Base-by-base conservation (phyloP, 2,113 vertebrate genomes). In the Ctenomys sociabilis region DNA sequence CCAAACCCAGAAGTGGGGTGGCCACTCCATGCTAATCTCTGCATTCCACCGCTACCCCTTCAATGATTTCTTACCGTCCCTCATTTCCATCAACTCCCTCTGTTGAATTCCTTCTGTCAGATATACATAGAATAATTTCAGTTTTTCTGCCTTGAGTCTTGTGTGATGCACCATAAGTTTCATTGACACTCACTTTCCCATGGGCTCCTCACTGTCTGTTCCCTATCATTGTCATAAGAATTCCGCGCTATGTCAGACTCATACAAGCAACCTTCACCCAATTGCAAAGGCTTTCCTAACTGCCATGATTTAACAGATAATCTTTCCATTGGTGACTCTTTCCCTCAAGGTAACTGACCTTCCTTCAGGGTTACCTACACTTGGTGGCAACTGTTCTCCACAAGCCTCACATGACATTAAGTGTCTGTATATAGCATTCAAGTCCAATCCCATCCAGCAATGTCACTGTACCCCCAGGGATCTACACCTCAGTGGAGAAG, bases 401-500 rank as follows among this genome's bases (percentile, higher is more conserved):
- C 93, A 97, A 96, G 72, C 66, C 54, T 98, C 97, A 86, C 9
- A 40, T 95, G 88, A 95, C 95, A 92, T 97, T 68, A 30, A 89
- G 93, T 64, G 80, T 63, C 96, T 1, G 97, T 96, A 97, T 96
- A 94, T 96, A 98, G 85, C 96, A 97, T 13, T 9, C n/a, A 72
- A 45, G 93, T 96, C 95, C 94, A 84, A 95, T 96, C 97, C 92
- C 95, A 96, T 96, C 91, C 95, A 89, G 90, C 97, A 97, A 93
- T 93, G 96, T 95, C 82, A 85, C 90, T 92, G 94, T 45, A 93
- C 77, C 87, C 97, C 90, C 95, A 95, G 97, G 97, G 97, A 97
- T 96, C 96, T 91, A 90, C 97, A 96, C 96, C 95, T 97, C 64
- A 96, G 96, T 93, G 93, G 93, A 70, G 95, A 97, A 97, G 96